A percentile compares a stretch with the other conserved stretches of the same genome.
Evolutionary conservation across 1,140 invertebrate genomes (phyloP).

Genomic region (Zaprionus kolodkinae): DNA sequence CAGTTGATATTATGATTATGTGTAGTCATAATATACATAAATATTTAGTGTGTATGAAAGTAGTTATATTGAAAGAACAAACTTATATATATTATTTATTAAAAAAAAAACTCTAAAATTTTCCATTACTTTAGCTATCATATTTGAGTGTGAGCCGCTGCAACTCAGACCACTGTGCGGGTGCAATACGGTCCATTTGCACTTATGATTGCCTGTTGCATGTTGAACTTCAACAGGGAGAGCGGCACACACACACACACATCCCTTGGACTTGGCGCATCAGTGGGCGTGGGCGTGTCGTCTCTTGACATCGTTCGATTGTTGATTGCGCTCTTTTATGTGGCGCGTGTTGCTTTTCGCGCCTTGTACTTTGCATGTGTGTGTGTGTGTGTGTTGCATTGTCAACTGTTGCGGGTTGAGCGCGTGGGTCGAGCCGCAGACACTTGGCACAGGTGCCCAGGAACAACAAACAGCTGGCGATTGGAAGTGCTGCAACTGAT

Average conservation of each 20-base stretch:
- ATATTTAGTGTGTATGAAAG: no score
- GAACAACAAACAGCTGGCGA: conserved; percentile 14
- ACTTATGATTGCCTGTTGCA: conserved; percentile 71
- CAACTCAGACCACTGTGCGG: conserved; percentile 23
- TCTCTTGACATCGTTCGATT: background rate
- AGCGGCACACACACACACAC: conserved; percentile 9
- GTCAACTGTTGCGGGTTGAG: conserved; percentile 50
- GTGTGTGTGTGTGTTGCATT: conserved; percentile 5
- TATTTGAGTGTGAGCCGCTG: background rate
- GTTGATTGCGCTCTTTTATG: background rate
- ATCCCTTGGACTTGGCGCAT: conserved; percentile 8
- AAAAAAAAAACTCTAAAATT: background rate
- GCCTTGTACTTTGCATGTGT: background rate
- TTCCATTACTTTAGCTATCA: background rate
- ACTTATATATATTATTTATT: background rate
- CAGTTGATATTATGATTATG: background rate
- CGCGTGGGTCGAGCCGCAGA: conserved; percentile 66
- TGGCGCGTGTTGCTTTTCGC: background rate
- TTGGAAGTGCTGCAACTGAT: conserved; percentile 33
- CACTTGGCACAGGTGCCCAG: conserved; percentile 75
- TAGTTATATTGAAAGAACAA: no score
- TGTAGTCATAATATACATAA: background rate
- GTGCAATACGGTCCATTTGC: background rate
- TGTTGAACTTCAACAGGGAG: conserved; percentile 56
- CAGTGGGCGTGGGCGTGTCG: background rate